These are phyloP conservation scores for Alectura lathami DNA, from an alignment of 2,113 vertebrate genomes.

Conservation along the genomic window DNA sequence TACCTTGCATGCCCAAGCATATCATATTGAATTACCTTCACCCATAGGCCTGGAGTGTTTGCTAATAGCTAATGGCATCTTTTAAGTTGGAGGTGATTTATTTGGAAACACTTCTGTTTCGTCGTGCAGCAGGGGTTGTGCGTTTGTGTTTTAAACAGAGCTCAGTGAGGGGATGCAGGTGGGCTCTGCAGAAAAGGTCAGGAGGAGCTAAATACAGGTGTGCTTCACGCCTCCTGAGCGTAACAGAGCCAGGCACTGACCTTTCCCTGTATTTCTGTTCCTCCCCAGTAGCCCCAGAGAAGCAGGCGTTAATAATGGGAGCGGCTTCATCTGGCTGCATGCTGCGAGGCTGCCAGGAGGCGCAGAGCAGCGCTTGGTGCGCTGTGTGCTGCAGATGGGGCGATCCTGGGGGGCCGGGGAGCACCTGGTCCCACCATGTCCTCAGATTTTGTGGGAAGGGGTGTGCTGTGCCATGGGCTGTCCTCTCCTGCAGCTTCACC, in stretches of 20 bases:
- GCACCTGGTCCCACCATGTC: fast-evolving
- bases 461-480: fast-evolving
- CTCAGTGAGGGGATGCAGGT: neutral
- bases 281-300: neutral
- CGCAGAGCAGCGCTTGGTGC: fast-evolving
- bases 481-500: neutral
- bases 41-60: constrained; percentile 22
- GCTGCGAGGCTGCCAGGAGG: fast-evolving
- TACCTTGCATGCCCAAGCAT: constrained; percentile 69
- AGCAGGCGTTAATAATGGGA: fast-evolving
- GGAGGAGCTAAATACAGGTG: neutral
- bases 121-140: neutral
- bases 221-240: fast-evolving
- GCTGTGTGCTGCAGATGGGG: neutral
- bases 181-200: neutral
- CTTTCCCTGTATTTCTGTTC: neutral
- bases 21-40: constrained; percentile 67
- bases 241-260: fast-evolving
- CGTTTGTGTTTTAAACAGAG: neutral
- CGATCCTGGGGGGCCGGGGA: fast-evolving
- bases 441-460: neutral
- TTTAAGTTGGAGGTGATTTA: constrained; percentile 52
- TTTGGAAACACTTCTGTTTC: neutral
- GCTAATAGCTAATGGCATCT: constrained; percentile 51
- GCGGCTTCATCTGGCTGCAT: neutral